Evolutionary conservation across 2,888 invertebrate species (phyloP), one percentile per base, ranked within the genome.

Genomic region (Hirtodrosophila confusa): DNA sequence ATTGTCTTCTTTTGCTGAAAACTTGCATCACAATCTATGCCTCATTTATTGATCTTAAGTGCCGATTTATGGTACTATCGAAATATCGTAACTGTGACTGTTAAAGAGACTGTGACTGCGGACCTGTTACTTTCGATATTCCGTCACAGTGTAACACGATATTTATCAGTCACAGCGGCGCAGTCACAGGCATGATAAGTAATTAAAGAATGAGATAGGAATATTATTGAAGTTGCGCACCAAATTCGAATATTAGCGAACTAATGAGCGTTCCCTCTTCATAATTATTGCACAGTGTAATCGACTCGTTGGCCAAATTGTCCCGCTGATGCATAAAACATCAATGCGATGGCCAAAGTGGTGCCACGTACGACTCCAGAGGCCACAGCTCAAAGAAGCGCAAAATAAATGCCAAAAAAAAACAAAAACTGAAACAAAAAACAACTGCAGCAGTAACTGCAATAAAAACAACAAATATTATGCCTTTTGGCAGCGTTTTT

Each of bases 401-500:
- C 75, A 69, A 78, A 77, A 69, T 75, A 86, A 87, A 78, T 71
- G 76, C 70, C 67, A 78, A 82, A 73, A 72, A 64, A 35, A 33
- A 60, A 35, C 47, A 47, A 50, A 48, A 17, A 11, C 6, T n/a
- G n/a, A 27, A 48, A 41, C 9, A 35, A 3, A 7, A 31, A 37
- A 27, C 6, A 29, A 41, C 40, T 6, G 12, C 48, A 36, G 48
- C 35, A 65, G 23, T 36, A 51, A 55, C 47, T 55, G 58, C 36
- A 58, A 53, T 3, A 60, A 40, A 50, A 53, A 57, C 68, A 71
- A 66, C 79, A 71, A 75, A 75, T 68, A 82, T 73, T 65, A 72
- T 78, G 75, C 88, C 88, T 88, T 75, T 83, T 88, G 88, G 88
- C 84, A 79, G 78, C 69, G 82, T 82, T 80, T 75, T 72, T 80